phyloP scores from a whole-genome alignment of 2,888 invertebrate species.

The Exephanes ischioxanthus region DNA sequence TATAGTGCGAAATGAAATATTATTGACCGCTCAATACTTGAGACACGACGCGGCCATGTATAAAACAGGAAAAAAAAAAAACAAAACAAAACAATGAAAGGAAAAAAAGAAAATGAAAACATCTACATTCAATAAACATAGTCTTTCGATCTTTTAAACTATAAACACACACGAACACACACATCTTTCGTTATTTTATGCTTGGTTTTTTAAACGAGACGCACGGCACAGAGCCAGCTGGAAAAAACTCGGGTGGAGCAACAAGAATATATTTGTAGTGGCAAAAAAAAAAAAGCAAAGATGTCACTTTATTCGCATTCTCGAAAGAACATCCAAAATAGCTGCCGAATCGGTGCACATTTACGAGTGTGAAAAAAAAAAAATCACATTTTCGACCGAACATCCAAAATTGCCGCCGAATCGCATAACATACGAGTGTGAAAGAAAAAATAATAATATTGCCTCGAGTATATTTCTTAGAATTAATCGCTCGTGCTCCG shows the following conservation, averaged over 20 bases:
- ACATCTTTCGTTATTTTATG: constrained; percentile 59
- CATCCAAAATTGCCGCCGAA: constrained; percentile 34
- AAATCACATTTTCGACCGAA: neutral
- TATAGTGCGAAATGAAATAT: constrained; percentile 82
- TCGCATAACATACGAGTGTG: constrained; percentile 9
- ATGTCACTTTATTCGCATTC: constrained; percentile 60
- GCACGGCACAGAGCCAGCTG: constrained; percentile 54
- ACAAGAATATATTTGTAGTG: constrained; percentile 64
- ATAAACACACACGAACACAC: constrained; percentile 53
- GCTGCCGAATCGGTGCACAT: constrained; percentile 2
- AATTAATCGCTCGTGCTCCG: constrained; percentile 50
- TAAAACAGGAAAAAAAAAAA: constrained; percentile 75
- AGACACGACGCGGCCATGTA: constrained; percentile 77
- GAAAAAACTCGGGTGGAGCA: constrained; percentile 58
- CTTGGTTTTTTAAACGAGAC: constrained; percentile 59
- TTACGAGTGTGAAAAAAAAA: no score
- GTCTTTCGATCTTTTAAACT: constrained; percentile 73
- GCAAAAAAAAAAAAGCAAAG: constrained; percentile 32
- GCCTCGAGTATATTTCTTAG: constrained; percentile 62
- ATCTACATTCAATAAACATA: constrained; percentile 68
- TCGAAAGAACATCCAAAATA: constrained; percentile 38
- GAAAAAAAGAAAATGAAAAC: constrained; percentile 19
- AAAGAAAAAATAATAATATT: constrained; percentile 23
- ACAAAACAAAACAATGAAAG: constrained; percentile 39
- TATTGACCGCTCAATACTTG: constrained; percentile 76